Conservation (phyloP, 2,113 vertebrate genomes). For the Romanogobio albipinnatus region DNA sequence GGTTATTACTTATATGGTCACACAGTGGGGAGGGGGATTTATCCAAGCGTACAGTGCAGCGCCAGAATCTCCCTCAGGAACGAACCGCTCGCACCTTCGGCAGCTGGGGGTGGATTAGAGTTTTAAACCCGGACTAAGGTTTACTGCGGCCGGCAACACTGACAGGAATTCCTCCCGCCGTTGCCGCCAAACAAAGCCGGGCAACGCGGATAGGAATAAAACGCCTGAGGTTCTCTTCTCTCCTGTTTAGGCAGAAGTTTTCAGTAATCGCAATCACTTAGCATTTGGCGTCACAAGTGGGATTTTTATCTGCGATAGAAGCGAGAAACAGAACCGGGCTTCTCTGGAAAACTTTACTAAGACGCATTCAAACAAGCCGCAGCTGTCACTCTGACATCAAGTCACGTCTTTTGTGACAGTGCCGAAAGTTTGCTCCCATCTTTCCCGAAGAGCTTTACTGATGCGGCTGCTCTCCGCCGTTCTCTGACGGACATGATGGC, state of each 20-base stretch:
- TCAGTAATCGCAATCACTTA: conserved; percentile 30
- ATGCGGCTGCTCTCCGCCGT: conserved; percentile 65
- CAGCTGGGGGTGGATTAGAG: conserved; percentile 53
- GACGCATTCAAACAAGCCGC: conserved; percentile 41
- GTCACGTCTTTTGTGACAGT: conserved; percentile 64
- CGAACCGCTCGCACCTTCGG: conserved; percentile 37
- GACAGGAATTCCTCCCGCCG: conserved; percentile 25
- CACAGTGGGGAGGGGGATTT: conserved; percentile 54
- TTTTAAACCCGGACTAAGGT: conserved; percentile 51
- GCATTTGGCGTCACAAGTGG: conserved; percentile 40
- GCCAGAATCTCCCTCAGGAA: conserved; percentile 42
- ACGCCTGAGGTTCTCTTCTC: not conserved
- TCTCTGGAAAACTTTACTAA: conserved; percentile 27
- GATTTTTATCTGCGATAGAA: conserved; percentile 49
- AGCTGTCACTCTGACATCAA: conserved; percentile 69
- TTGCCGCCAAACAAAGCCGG: conserved; percentile 35
- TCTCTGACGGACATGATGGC: conserved; percentile 75
- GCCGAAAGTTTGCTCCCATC: conserved; percentile 69
- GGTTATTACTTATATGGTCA: conserved; percentile 70
- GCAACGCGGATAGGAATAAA: not conserved
- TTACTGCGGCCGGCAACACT: conserved; percentile 29
- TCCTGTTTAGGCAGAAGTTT: conserved; percentile 12
- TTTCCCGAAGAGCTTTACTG: conserved; percentile 58
- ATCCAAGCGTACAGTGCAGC: conserved; percentile 41
- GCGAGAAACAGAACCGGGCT: not conserved